These are phyloP conservation scores for Hydrolagus colliei DNA, from an alignment of 2,797 vertebrate species.

Conservation along the genomic window DNA sequence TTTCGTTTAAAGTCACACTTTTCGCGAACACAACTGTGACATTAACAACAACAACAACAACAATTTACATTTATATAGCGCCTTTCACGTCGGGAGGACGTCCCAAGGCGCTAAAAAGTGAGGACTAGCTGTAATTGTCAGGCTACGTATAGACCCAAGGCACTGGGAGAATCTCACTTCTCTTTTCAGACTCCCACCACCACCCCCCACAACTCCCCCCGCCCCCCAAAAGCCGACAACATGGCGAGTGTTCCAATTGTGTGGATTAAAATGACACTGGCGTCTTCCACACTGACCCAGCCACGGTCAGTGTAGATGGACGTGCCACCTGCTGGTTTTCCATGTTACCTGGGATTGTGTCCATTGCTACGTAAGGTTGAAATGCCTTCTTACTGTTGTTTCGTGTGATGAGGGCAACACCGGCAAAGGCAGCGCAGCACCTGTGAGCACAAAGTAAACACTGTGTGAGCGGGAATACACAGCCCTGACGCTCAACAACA, in stretches of 20 bases:
- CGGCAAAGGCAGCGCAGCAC: conserved; percentile 60
- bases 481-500: too few relatives aligned
- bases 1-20: too few relatives aligned
- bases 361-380: conserved; percentile 91
- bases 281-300: conserved; percentile 42
- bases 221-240: conserved; percentile 43
- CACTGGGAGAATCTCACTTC: background rate
- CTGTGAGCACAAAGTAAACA: background rate
- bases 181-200: background rate
- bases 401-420: conserved; percentile 82
- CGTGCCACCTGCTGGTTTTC: conserved; percentile 33
- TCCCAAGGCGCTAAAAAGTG: too few relatives aligned
- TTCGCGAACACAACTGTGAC: too few relatives aligned
- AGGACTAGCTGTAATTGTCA: background rate
- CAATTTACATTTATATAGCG: too few relatives aligned
- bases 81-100: too few relatives aligned
- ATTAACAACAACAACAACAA: too few relatives aligned
- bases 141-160: background rate
- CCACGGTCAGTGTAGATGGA: conserved; percentile 38
- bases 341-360: conserved; percentile 76
- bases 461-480: too few relatives aligned
- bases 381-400: conserved; percentile 78
- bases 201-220: background rate
- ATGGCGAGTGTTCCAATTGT: conserved; percentile 47
- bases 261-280: conserved; percentile 45